phyloP scores from a whole-genome alignment of 2,888 invertebrate genomes.

The Thymelicus acteon region DNA sequence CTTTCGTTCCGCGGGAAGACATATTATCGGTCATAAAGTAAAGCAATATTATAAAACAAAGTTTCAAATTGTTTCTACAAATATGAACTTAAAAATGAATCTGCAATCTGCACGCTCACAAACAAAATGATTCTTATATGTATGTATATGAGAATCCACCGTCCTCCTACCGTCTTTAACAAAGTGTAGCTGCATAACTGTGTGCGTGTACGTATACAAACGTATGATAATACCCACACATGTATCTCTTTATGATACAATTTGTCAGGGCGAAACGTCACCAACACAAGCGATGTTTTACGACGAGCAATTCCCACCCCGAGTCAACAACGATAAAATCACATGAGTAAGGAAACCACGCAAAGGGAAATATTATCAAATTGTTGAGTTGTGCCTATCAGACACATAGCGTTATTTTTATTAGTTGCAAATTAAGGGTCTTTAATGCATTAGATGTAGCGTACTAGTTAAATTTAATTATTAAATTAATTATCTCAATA shows the following conservation, averaged over 20 bases:
- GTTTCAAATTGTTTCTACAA: not conserved
- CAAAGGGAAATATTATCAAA: conserved; percentile 1
- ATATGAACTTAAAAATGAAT: not conserved
- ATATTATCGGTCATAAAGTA: not conserved
- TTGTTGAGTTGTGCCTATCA: not conserved
- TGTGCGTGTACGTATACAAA: not conserved
- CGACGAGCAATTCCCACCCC: conserved; percentile 12
- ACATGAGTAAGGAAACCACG: conserved; percentile 3
- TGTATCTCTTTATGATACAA: conserved; percentile 19
- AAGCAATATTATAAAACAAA: not conserved
- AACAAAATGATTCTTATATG: not conserved
- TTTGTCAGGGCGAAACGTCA: conserved; percentile 11
- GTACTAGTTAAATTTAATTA: no score
- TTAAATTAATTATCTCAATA: no score
- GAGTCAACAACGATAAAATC: conserved; percentile 12
- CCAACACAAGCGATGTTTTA: conserved; percentile 18
- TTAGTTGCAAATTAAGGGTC: not conserved
- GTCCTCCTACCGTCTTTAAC: not conserved
- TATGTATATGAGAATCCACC: not conserved
- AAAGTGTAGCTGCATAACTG: not conserved
- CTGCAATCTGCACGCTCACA: not conserved
- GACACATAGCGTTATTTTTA: not conserved
- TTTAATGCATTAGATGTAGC: no score
- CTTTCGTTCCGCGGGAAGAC: no score
- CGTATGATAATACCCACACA: not conserved